Evolutionary conservation across 23 tunicate species (phyloP).

Genomic region (Halocynthia roretzi): DNA sequence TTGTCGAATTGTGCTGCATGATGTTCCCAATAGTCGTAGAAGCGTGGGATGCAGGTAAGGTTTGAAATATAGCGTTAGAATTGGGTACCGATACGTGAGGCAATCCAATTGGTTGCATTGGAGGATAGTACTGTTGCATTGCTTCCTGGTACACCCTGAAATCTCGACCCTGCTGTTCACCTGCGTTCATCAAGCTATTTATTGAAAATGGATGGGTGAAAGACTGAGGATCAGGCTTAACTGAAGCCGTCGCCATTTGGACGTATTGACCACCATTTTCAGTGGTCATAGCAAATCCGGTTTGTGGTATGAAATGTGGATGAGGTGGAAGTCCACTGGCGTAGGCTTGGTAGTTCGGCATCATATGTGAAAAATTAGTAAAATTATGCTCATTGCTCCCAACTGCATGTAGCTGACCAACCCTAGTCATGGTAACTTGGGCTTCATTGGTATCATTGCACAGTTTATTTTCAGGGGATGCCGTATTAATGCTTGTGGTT

Average conservation of each 20-base stretch:
- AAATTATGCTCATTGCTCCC: not conserved
- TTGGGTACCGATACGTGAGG: conserved; percentile 31
- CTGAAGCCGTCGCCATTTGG: conserved; percentile 46
- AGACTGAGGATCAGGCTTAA: conserved; percentile 59
- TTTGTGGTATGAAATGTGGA: conserved; percentile 17
- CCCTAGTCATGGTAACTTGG: not conserved
- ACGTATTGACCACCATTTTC: conserved; percentile 25
- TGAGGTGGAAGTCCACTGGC: conserved; percentile 4
- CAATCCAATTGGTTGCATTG: conserved; percentile 24
- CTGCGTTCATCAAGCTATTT: conserved; percentile 55
- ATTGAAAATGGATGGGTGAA: conserved; percentile 92
- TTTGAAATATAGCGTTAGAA: conserved; percentile 6
- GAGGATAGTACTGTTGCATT: conserved; percentile 59
- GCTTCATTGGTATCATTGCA: not conserved
- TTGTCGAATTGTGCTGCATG: not conserved
- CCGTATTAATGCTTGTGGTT: not conserved
- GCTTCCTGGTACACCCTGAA: conserved; percentile 66
- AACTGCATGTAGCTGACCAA: not conserved
- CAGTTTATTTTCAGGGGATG: conserved; percentile 9
- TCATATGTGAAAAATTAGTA: not conserved
- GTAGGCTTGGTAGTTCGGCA: conserved; percentile 13
- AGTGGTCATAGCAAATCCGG: conserved; percentile 3
- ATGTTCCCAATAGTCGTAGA: not conserved
- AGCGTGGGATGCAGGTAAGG: not conserved
- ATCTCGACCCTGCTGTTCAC: conserved; percentile 57